Evolutionary conservation across 2,888 invertebrate species (phyloP), one percentile per base, ranked within the genome.

Genomic region (Keiferia lycopersicella): DNA sequence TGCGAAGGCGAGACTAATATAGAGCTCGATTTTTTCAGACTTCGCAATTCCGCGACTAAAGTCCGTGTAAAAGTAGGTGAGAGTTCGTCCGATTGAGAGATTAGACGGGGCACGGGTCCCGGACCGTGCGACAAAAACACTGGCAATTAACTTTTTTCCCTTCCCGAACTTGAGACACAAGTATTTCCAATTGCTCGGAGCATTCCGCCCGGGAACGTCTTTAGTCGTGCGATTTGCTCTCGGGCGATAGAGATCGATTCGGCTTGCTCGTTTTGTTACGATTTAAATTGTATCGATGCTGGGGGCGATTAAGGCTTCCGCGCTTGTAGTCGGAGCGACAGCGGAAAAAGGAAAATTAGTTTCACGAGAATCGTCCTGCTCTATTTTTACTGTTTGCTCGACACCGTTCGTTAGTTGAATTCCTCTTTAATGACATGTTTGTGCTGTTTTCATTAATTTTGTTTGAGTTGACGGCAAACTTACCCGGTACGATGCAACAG

Each of bases 231-330:
- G 88, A 89, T 90, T 88, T 88, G 86, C 86, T 88, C 88, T 83
- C 83, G 87, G 86, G 80, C 84, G 87, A 86, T 82, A 77, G 83
- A 86, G 84, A 89, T 88, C 82, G 83, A 90, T 89, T 88, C 81
- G 85, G 74, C 80, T 82, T 85, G 83, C 84, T 87, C 86, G 85
- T 87, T 88, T 89, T 87, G 79, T 85, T 83, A 79, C 80, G 83
- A 88, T 88, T 88, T 86, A 87, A 90, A 90, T 87, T 88, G 89
- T 90, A 88, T 87, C 87, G 86, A 86, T 85, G 82, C 83, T 83
- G 73, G 79, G 75, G 78, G 81, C 88, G 89, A 89, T 89, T 88
- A 88, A 83, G 81, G 86, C 81, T 86, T 83, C 83, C 81, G 79
- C 75, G 76, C 76, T 79, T 76, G 74, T 72, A 76, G 71, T 70